Base-by-base conservation (phyloP, 2,888 invertebrate genomes). In the Polylopha cassiicola region DNA sequence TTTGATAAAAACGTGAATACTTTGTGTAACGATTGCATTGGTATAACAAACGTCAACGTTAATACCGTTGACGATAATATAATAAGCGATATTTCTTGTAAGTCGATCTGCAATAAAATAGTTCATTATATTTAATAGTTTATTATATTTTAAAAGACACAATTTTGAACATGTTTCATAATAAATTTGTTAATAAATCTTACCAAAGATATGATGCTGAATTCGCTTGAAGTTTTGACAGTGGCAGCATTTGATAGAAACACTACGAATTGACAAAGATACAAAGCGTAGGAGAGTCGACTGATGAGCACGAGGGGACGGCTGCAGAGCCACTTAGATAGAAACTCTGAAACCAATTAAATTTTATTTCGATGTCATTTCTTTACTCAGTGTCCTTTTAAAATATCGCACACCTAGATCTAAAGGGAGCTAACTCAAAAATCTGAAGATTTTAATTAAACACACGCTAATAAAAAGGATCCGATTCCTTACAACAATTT, bases 201-300 rank as follows among this genome's bases (percentile, higher is more conserved):
- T 77, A 92, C 92, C 69, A 88, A 62, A 59, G 87, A 84, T 24
- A 79, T 62, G 14, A 89, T 37, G 21, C 87, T 85, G 63, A 90
- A 91, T 65, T 89, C 88, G 8, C 77, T 79, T 0, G 90, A 75
- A 26, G 88, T 88, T 56, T 87, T 87, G 1, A 87, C 82, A n/a
- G 86, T 87, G 27, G 88, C 91, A 11, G 89, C 87, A 31, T 88
- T 88, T 47, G 90, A 89, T 43, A 91, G 87, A 53, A 90, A 90
- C 27, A 91, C 87, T 10, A 89, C 76, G 56, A 91, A 91, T 62
- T 89, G 90, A 17, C 88, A 85, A 17, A 92, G 77, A 50, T 91
- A 91, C 39, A 91, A 74, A 0, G 91, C 88, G 51, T 91, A 91
- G 1, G 91, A 89, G 15, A 92, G 80, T 22, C 89, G 86, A 50